Base-by-base conservation (phyloP, 2,888 invertebrate species). In the Ennomos fuscantarius region DNA sequence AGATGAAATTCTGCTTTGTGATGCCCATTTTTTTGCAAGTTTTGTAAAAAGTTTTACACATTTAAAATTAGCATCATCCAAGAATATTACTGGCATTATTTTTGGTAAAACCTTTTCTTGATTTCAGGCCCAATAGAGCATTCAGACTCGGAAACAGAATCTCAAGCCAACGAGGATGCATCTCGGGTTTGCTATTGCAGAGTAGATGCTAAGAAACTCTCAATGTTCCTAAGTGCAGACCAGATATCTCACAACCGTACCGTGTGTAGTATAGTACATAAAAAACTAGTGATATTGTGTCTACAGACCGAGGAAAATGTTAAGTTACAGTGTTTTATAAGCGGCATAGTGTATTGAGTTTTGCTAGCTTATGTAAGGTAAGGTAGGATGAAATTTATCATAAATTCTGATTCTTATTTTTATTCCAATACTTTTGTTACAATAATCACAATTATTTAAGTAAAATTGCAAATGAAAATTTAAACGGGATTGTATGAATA, bases 261-360 rank as follows among this genome's bases (percentile, higher is more conserved):
- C 0, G 89, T 95, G 24, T 97, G 97, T 76, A 96, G 96, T 78
- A 95, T 98, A 59, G 93, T 96, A 24, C 93, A 96, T 62, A 95
- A 95, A 61, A 94, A 93, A 76, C 93, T 96, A 72, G 94, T 97
- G 0, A 96, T 97, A 76, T 84, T 98, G 72, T 94, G 95, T 71
- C 87, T 97, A 61, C 94, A 95, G 66, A 93, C 95, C 13, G 94
- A 96, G 59, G 95, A 95, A 52, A 95, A 95, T 81, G 93, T 97
- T 8, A 94, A 94, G 11, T 89, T 98, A 60, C 96, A 97, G 84
- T 97, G 96, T 79, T 96, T 96, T 82, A 93, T 98, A 67, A 95
- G 95, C 63, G 96, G 96, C 24, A 93, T 96, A 72, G 87, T 89
- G 13, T 90, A 82, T 78, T 90, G 67, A 69, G 36, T 32, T 34